phyloP scores from a whole-genome alignment of 2,113 vertebrate genomes.

The Leucosticte australis region DNA sequence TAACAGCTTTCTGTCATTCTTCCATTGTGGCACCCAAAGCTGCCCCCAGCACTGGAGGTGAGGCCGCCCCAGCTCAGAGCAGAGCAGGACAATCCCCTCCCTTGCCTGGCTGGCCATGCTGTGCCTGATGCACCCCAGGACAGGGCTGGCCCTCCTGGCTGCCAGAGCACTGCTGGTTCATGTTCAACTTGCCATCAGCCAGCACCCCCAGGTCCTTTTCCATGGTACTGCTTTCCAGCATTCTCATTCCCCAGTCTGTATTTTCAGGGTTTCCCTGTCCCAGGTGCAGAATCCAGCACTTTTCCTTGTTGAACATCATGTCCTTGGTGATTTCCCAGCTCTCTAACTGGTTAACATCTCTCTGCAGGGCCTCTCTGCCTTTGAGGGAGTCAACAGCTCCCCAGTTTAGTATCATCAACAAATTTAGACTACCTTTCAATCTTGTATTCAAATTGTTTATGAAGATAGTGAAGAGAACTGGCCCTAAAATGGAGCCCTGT shows the following conservation, averaged over 20 bases:
- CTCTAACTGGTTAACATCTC: background rate
- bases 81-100: fast-evolving
- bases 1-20: background rate
- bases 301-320: background rate
- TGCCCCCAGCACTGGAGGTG: fast-evolving
- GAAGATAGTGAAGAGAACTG: background rate
- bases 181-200: background rate
- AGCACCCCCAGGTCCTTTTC: background rate
- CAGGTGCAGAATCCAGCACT: background rate
- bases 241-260: background rate
- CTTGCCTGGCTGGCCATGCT: background rate
- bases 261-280: background rate
- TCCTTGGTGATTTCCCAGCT: background rate
- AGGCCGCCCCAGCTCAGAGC: background rate
- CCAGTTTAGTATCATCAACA: background rate
- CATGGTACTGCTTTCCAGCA: background rate
- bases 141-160: fast-evolving
- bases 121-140: background rate
- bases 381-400: background rate
- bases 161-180: background rate
- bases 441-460: background rate
- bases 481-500: background rate
- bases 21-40: fast-evolving
- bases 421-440: background rate
- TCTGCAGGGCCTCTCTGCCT: background rate